phyloP scores from a whole-genome alignment of 2,797 vertebrate genomes.

The Oophaga sylvatica region DNA sequence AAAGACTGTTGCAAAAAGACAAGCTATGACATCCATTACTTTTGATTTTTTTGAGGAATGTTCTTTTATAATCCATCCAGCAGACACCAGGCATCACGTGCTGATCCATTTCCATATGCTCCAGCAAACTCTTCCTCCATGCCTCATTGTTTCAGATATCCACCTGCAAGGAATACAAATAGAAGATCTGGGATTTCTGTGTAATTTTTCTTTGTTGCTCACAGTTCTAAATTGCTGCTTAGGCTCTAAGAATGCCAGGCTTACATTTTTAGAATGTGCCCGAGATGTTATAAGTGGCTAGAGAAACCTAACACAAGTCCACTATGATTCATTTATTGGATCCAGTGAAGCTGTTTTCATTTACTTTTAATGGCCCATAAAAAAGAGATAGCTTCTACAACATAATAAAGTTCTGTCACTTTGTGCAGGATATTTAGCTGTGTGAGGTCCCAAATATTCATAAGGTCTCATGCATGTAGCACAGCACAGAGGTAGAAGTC shows the following conservation, averaged over 20 bases:
- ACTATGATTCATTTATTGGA: not conserved
- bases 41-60: not conserved
- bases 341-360: not conserved
- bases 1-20: not conserved
- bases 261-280: slow-evolving; percentile 34
- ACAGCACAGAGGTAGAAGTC: not conserved
- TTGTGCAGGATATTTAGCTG: not conserved
- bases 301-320: not conserved
- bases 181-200: not conserved
- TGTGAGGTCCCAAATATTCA: not conserved
- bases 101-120: not conserved
- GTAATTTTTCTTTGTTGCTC: slow-evolving; percentile 24
- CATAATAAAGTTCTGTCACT: not conserved
- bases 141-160: not conserved
- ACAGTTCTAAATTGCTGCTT: slow-evolving; percentile 29
- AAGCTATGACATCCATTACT: not conserved
- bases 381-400: not conserved
- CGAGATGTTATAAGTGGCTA: slow-evolving; percentile 25
- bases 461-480: not conserved
- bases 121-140: not conserved
- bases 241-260: not conserved
- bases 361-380: not conserved
- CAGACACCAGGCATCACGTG: not conserved
- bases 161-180: not conserved
- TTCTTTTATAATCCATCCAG: not conserved